A percentile compares a stretch with the other conserved stretches of the same genome.
These are phyloP conservation scores for Chelonus insularis DNA, from an alignment of 1,140 invertebrate genomes.

Conservation along the genomic window DNA sequence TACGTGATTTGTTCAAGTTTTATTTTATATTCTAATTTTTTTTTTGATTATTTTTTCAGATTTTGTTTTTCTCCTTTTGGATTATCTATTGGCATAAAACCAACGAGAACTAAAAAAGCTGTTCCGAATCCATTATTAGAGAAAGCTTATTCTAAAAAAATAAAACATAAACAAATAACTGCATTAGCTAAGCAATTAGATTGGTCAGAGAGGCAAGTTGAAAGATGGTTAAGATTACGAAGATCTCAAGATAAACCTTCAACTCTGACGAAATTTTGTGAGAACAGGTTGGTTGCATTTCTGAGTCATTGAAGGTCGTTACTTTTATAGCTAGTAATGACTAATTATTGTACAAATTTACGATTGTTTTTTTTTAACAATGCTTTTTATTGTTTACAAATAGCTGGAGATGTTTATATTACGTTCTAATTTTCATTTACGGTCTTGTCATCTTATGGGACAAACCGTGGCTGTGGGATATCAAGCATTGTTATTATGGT, in stretches of 20 bases:
- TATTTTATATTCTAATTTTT: neutral
- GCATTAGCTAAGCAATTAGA: conserved; percentile 83
- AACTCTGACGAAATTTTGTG: conserved; percentile 88
- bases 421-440: conserved; percentile 80
- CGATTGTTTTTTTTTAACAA: neutral
- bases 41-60: conserved; percentile 51
- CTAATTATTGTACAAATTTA: neutral
- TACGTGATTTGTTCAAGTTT: no score
- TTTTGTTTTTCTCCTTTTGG: conserved; percentile 79
- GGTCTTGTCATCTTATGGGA: conserved; percentile 85
- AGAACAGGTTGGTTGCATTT: conserved; percentile 68
- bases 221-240: conserved; percentile 85
- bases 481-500: conserved; percentile 86
- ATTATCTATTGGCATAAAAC: conserved; percentile 76
- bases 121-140: conserved; percentile 71
- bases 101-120: conserved; percentile 74
- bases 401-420: conserved; percentile 88
- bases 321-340: no score
- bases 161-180: conserved; percentile 75
- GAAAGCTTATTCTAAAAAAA: conserved; percentile 70
- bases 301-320: neutral
- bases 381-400: conserved; percentile 38
- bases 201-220: conserved; percentile 84
- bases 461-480: conserved; percentile 94
- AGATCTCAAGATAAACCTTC: conserved; percentile 83